phyloP scores from a whole-genome alignment of 1,140 invertebrate species.

The Cydia fagiglandana region DNA sequence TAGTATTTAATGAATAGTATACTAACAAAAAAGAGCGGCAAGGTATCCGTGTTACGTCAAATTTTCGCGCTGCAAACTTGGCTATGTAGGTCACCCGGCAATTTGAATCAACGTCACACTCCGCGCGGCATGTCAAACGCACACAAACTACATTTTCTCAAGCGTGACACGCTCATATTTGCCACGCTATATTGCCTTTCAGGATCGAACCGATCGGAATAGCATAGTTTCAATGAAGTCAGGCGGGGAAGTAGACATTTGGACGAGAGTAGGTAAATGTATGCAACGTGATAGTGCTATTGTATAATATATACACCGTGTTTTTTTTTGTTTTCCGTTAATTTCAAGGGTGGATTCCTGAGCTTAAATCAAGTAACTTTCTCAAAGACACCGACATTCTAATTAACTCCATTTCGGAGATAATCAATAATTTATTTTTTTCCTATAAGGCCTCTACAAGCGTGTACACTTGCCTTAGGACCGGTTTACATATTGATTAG shows the following conservation, averaged over 20 bases:
- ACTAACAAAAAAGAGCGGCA: background rate
- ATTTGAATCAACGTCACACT: conserved; percentile 31
- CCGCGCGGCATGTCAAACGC: conserved; percentile 12
- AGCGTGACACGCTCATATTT: conserved; percentile 7
- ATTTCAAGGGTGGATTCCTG: too few relatives aligned
- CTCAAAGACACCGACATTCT: too few relatives aligned
- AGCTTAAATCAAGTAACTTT: too few relatives aligned
- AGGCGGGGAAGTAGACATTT: background rate
- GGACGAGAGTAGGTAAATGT: background rate
- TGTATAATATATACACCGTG: too few relatives aligned
- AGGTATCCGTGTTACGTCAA: background rate
- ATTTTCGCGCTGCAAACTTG: background rate
- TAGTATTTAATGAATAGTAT: background rate
- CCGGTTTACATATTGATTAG: too few relatives aligned
- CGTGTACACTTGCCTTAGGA: too few relatives aligned
- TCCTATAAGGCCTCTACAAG: too few relatives aligned
- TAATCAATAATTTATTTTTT: too few relatives aligned
- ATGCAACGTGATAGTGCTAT: too few relatives aligned
- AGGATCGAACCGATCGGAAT: background rate
- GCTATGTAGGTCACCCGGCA: conserved; percentile 19
- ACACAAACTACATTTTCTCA: conserved; percentile 32
- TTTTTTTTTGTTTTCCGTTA: too few relatives aligned
- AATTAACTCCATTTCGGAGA: too few relatives aligned
- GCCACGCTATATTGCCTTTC: conserved; percentile 15
- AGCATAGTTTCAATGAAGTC: background rate